Base-by-base conservation (phyloP, 2,888 invertebrate genomes). In the Nasonia oneida region DNA sequence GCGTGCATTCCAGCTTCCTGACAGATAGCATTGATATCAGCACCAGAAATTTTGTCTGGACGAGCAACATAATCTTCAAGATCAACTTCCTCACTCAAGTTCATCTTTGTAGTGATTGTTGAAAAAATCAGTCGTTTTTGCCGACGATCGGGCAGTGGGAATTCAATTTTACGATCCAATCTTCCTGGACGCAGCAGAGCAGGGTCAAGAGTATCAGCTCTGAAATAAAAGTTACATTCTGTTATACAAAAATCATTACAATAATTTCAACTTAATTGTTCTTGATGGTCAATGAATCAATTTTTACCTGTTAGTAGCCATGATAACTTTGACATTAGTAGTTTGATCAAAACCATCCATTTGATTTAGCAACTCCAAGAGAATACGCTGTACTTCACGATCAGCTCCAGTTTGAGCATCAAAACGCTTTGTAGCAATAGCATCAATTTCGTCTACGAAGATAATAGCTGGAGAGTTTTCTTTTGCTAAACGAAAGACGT, bases 1-100 rank as follows among this genome's bases (percentile, higher is more conserved):
- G 99, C 99, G 93, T 99, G 99, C 99, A 99, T 99, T 89, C 99
- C 99, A 87, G 99, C 99, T 95, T 99, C 99, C 94, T 99, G 99
- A 93, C 99, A 99, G 92, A 99, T 99, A 81, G 99, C 99, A 94
- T 99, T 99, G 91, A 99, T 99, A 92, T 99, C 99, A 37, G 99
- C 99, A 39, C 99, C 99, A 76, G 99, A 99, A 90, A 99, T 99
- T 94, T 98, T 98, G 93, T 99, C 99, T 2, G 99, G 99, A 29
- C 99, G 95, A 15, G 99, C 99, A 1, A 99, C 99, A 94, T 98
- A 99, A 94, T 99, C 99, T 93, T 99, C 99, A 81, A 99, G 94
- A 94, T 99, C 99, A 1, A 99, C 99, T 94, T 99, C 99, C 91
- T 99, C 99, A 81, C 98, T 98, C 75, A 99, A 94, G 94, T 99